Conservation (phyloP, 92 coral and sea anemone genomes). For the Virgularia gustaviana region DNA sequence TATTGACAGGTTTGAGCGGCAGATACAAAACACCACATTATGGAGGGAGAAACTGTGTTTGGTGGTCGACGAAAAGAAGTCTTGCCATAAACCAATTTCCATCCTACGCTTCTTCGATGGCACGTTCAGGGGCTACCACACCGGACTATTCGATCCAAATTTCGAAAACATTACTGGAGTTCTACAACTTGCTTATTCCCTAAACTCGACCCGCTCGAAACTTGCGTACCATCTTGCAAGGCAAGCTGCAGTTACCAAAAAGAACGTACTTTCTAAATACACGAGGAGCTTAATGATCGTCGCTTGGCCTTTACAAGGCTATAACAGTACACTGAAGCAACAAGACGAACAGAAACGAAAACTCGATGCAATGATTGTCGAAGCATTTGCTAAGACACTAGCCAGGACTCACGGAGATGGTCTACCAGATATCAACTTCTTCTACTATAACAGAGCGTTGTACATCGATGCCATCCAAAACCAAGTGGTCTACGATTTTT, state of each 20-base stretch:
- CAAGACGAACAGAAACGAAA: slow-evolving; percentile 68
- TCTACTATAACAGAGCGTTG: slow-evolving; percentile 74
- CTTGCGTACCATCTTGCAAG: slow-evolving; percentile 77
- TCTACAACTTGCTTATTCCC: slow-evolving; percentile 52
- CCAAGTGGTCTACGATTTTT: slow-evolving; percentile 85
- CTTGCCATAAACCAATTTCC: slow-evolving; percentile 71
- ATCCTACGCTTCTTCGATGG: slow-evolving; percentile 86
- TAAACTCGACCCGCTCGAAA: slow-evolving; percentile 62
- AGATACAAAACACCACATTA: slow-evolving; percentile 56
- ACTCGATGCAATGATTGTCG: slow-evolving; percentile 56
- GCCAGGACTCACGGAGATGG: slow-evolving; percentile 66
- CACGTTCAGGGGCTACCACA: slow-evolving; percentile 54
- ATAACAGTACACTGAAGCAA: slow-evolving; percentile 67
- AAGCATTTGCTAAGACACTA: slow-evolving; percentile 70
- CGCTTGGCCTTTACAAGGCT: slow-evolving; percentile 82
- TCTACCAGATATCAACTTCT: slow-evolving; percentile 59
- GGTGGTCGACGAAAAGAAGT: slow-evolving; percentile 41
- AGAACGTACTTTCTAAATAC: slow-evolving; percentile 59
- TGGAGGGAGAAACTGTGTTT: slow-evolving; percentile 69
- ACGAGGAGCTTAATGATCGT: slow-evolving; percentile 72
- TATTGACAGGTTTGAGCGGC: slow-evolving; percentile 61
- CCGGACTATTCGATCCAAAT: slow-evolving; percentile 64
- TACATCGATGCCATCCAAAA: slow-evolving; percentile 82
- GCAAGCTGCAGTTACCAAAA: slow-evolving; percentile 56
- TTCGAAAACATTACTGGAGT: slow-evolving; percentile 58